These are phyloP conservation scores for Isaurus tuberculatus DNA, from an alignment of 92 coral and sea anemone genomes.

Conservation along the genomic window DNA sequence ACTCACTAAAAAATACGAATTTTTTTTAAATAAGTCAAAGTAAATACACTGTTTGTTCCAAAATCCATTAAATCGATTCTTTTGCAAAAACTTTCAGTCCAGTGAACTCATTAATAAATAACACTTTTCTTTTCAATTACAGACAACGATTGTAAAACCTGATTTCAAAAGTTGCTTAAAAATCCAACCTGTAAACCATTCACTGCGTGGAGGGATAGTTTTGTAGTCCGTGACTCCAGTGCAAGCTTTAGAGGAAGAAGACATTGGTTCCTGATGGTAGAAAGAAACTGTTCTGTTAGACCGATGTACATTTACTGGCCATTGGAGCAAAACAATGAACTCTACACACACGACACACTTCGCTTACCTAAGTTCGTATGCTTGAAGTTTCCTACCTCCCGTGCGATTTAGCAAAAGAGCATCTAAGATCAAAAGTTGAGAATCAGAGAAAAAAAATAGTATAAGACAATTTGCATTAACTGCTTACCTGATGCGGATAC, in stretches of 20 bases:
- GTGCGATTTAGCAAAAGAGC: slow-evolving; percentile 85
- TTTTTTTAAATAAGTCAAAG: not conserved
- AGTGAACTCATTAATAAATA: slow-evolving; percentile 61
- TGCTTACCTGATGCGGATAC: slow-evolving; percentile 91
- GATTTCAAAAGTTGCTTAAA: slow-evolving; percentile 34
- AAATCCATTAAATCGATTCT: slow-evolving; percentile 40
- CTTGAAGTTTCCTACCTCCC: slow-evolving; percentile 82
- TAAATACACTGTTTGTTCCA: not conserved
- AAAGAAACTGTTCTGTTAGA: slow-evolving; percentile 32
- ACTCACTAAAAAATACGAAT: not conserved
- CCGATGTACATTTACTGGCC: slow-evolving; percentile 64
- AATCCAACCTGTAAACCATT: slow-evolving; percentile 88
- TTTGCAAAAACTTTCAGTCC: slow-evolving; percentile 37
- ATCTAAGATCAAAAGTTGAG: slow-evolving; percentile 59
- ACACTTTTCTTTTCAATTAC: slow-evolving; percentile 46
- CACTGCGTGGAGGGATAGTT: slow-evolving; percentile 86
- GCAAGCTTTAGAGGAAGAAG: slow-evolving; percentile 91
- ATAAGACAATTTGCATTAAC: not conserved
- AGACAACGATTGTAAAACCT: slow-evolving; percentile 2
- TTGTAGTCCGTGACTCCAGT: slow-evolving; percentile 88
- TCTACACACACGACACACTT: slow-evolving; percentile 23
- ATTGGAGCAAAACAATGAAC: slow-evolving; percentile 64
- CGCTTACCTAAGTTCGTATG: slow-evolving; percentile 88
- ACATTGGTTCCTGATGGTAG: slow-evolving; percentile 84
- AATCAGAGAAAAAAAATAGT: not conserved